Evolutionary conservation across 2,888 invertebrate species (phyloP).

Genomic region (Sisyra nigra): DNA sequence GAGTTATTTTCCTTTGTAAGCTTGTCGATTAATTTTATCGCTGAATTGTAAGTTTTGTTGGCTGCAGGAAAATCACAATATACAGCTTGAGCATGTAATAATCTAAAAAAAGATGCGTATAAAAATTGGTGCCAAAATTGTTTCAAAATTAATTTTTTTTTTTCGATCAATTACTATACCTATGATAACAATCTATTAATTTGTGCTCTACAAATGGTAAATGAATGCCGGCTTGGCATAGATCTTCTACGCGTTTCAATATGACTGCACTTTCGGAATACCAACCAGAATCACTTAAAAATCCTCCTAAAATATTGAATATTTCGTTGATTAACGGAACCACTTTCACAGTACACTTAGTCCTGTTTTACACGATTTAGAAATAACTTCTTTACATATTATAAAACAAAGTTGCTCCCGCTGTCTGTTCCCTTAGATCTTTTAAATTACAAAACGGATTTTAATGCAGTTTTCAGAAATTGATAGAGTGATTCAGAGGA

Average conservation of each 20-base stretch:
- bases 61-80: slow-evolving; percentile 70
- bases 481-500: too few relatives aligned
- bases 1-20: slow-evolving; percentile 28
- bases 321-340: neutral
- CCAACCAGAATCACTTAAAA: slow-evolving; percentile 83
- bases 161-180: slow-evolving; percentile 31
- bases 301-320: slow-evolving; percentile 37
- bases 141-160: slow-evolving; percentile 6
- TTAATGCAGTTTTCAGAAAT: too few relatives aligned
- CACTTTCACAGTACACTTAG: too few relatives aligned
- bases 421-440: too few relatives aligned
- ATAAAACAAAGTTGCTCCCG: too few relatives aligned
- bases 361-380: slow-evolving; percentile 7
- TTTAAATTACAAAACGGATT: too few relatives aligned
- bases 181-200: slow-evolving; percentile 71
- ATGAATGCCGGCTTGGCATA: slow-evolving; percentile 39
- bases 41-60: slow-evolving; percentile 47
- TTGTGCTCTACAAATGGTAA: slow-evolving; percentile 42
- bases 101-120: slow-evolving; percentile 33
- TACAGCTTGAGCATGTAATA: slow-evolving; percentile 68
- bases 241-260: slow-evolving; percentile 45
- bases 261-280: slow-evolving; percentile 61
- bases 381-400: neutral
- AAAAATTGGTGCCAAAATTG: slow-evolving; percentile 9
- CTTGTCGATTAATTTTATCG: slow-evolving; percentile 33